phyloP scores from a whole-genome alignment of 2,797 vertebrate species.

The Hafferia zeledoni region DNA sequence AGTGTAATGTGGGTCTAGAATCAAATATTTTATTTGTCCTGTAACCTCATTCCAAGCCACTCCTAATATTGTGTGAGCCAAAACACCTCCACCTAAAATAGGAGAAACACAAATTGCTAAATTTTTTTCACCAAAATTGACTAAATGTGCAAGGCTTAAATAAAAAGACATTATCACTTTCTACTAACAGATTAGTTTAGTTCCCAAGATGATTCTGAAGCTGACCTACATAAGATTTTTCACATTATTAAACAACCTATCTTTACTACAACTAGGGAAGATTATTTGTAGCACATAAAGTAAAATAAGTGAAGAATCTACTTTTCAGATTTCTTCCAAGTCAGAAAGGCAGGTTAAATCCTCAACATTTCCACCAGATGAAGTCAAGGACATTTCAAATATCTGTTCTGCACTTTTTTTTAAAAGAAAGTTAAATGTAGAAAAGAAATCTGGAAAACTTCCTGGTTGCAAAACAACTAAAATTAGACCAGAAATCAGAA shows the following conservation, averaged over 20 bases:
- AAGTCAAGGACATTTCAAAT: background rate
- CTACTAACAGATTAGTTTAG: background rate
- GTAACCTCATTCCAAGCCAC: constrained; percentile 93
- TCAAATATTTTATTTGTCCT: constrained; percentile 91
- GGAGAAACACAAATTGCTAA: background rate
- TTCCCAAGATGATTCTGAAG: background rate
- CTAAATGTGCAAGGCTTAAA: background rate
- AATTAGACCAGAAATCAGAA: background rate
- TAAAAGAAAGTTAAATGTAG: background rate
- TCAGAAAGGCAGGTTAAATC: background rate
- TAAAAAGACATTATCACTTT: background rate
- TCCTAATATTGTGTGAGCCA: constrained; percentile 95
- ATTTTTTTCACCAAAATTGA: background rate
- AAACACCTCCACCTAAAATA: constrained; percentile 88
- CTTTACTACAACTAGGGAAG: background rate
- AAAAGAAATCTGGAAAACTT: background rate
- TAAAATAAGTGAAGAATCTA: background rate
- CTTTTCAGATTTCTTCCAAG: background rate
- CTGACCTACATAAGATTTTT: background rate
- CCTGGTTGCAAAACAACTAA: background rate
- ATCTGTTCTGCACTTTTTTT: background rate
- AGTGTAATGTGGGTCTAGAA: constrained; percentile 96
- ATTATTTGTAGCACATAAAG: background rate
- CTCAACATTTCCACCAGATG: background rate
- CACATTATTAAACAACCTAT: background rate